Evolutionary conservation across 2,113 vertebrate species (phyloP), one percentile per base, ranked within the genome.

Genomic region (Apodemus speciosus): DNA sequence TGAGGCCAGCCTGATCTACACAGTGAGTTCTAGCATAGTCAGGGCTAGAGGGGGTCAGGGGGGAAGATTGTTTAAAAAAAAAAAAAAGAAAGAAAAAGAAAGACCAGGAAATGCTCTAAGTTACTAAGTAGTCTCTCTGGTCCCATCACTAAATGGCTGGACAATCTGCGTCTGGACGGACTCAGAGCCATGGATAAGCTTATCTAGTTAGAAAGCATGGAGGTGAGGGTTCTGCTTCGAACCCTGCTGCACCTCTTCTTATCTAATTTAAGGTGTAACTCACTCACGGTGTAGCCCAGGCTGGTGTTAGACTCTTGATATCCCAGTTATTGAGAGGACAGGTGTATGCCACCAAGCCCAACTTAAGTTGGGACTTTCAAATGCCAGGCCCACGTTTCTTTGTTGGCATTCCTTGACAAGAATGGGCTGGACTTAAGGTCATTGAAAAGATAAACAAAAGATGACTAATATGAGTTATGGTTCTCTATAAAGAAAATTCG

Each of bases 361-460:
- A 49, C 6, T 32, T 51, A 86, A 85, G 84, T 87, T 64, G 62
- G 8, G 46, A 60, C 84, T 87, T 91, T 85, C 60, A 51, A 92
- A 68, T 75, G 76, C 73, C 64, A 88, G 75, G 88, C 18, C 64
- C 51, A 89, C 89, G n/a, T 62, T 72, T 35, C 51, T 56, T 89
- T 75, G 75, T 79, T 11, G 95, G 68, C 77, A 92, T 89, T 80
- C 25, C 30, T 56, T 86, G 71, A 89, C 9, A 94, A 92, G 62
- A 89, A 86, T 51, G 49, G 73, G 75, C 6, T 46, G 6, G 18
- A 94, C 25, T 25, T 76, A 58, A 91, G 88, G 38, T 43, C 85
- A 91, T 66, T 88, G 32, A 58, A 89, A 60, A 89, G 85, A 46
- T 46, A 53, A 84, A 38, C 92, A 94, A 56, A n/a, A 68, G 32